phyloP scores from a whole-genome alignment of 1,140 invertebrate genomes.

The Zaprionus capensis region DNA sequence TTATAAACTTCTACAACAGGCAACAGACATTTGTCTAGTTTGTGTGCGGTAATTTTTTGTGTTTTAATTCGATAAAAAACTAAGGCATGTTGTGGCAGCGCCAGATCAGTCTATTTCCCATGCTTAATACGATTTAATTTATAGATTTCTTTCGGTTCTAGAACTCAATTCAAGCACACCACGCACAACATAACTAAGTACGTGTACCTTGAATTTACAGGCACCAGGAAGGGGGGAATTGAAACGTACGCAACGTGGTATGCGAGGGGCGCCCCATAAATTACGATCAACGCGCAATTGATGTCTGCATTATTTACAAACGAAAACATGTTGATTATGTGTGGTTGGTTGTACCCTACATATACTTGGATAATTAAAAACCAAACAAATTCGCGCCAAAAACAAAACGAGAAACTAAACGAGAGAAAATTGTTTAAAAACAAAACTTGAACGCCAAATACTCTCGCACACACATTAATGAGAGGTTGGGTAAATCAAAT shows the following conservation, averaged over 20 bases:
- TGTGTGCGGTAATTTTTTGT: constrained; percentile 37
- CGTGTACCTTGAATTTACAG: constrained; percentile 16
- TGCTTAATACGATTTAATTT: constrained; percentile 39
- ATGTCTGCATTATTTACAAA: constrained; percentile 72
- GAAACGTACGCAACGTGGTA: not conserved
- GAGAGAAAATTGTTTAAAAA: constrained; percentile 43
- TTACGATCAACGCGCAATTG: constrained; percentile 66
- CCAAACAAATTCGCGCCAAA: constrained; percentile 66
- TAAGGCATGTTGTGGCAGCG: constrained; percentile 26
- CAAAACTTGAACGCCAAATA: constrained; percentile 9
- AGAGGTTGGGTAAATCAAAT: not conserved
- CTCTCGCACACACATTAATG: constrained; percentile 22
- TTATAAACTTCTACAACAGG: constrained; percentile 73
- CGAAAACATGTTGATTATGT: constrained; percentile 39
- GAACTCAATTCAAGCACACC: constrained; percentile 1
- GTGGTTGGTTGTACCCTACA: not conserved
- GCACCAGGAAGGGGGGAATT: not conserved
- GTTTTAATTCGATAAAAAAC: constrained; percentile 20
- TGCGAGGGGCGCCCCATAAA: constrained; percentile 45
- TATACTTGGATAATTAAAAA: constrained; percentile 64
- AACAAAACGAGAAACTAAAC: constrained; percentile 38
- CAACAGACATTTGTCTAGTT: constrained; percentile 73
- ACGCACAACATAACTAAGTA: constrained; percentile 31
- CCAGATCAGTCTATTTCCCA: constrained; percentile 21
- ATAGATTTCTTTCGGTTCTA: constrained; percentile 11